Base-by-base conservation (phyloP, 2,113 vertebrate genomes). In the Sinocyclocheilus maitianheensis region DNA sequence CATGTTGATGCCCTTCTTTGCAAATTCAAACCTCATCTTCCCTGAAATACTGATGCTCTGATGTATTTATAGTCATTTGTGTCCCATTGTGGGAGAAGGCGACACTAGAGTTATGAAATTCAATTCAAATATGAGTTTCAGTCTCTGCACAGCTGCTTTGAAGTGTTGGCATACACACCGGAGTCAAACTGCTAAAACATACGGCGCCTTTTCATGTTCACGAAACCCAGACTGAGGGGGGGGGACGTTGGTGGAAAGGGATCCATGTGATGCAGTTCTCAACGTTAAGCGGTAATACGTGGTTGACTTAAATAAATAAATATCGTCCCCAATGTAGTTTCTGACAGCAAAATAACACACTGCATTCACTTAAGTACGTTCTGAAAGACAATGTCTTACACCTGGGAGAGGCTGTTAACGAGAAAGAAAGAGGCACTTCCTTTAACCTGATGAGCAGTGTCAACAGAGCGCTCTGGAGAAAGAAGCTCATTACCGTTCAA, bases 321-420 rank as follows among this genome's bases (percentile, higher is more conserved):
- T 46, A 77, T 62, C 89, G 85, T 90, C 91, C 89, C 83, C 77
- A 88, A 88, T 87, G 87, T 85, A 85, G 60, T 60, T 51, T 85
- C 65, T 91, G 92, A 92, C 93, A 91, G 87, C 88, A 91, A 92
- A 91, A 91, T 85, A 91, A 89, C 89, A 85, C 88, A 72, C 85
- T 81, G 83, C 89, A 89, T 92, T 89, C 91, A 90, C 91, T 89
- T 86, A 87, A 58, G 80, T 88, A 87, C 72, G 81, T 90, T 89
- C 78, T 55, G 86, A 90, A 87, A 85, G 85, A 89, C 87, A 87
- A 85, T 63, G 86, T 83, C 87, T 89, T 84, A 77, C 92, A 92
- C 93, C 86, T 90, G 90, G 90, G 89, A 91, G 74, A 80, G 82
- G 65, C 87, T 79, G 88, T 89, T 91, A 86, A 83, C 77, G 86